These are phyloP conservation scores for Cremastinae sp. DNA, from an alignment of 2,888 invertebrate species.

Conservation along the genomic window DNA sequence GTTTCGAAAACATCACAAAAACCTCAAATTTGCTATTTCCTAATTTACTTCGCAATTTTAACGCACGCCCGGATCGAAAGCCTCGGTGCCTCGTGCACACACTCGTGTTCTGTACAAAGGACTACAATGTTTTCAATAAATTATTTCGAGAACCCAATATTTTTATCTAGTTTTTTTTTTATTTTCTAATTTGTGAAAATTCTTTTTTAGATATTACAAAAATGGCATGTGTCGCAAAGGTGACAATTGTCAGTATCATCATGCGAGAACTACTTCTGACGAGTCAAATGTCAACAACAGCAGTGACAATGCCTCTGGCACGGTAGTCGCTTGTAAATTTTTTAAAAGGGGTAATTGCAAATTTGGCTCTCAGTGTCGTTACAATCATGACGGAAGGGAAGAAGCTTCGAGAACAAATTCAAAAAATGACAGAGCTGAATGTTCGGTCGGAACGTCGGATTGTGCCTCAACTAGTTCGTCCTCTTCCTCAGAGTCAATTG, in stretches of 20 bases:
- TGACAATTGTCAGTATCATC: slow-evolving; percentile 75
- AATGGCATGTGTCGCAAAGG: slow-evolving; percentile 78
- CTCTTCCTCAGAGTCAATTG: slow-evolving; percentile 42
- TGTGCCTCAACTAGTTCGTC: slow-evolving; percentile 46
- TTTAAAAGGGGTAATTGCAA: slow-evolving; percentile 77
- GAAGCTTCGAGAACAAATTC: slow-evolving; percentile 53
- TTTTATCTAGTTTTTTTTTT: background rate
- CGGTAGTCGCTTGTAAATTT: slow-evolving; percentile 71
- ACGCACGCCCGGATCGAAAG: background rate
- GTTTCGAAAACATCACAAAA: background rate
- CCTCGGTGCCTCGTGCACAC: too few species aligned
- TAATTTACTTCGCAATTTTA: background rate
- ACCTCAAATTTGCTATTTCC: background rate
- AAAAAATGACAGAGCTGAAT: slow-evolving; percentile 26
- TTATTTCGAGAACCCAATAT: slow-evolving; percentile 10
- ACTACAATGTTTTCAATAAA: background rate
- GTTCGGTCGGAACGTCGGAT: slow-evolving; percentile 36
- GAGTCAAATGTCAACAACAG: slow-evolving; percentile 65
- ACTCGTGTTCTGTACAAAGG: background rate
- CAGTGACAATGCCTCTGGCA: slow-evolving; percentile 43
- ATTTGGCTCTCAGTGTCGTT: slow-evolving; percentile 75
- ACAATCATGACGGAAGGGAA: slow-evolving; percentile 68
- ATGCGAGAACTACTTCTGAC: slow-evolving; percentile 67
- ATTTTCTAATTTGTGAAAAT: background rate
- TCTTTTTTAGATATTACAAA: slow-evolving; percentile 74